Base-by-base conservation (phyloP, 2,797 vertebrate species). In the Pipistrellus pygmaeus region DNA sequence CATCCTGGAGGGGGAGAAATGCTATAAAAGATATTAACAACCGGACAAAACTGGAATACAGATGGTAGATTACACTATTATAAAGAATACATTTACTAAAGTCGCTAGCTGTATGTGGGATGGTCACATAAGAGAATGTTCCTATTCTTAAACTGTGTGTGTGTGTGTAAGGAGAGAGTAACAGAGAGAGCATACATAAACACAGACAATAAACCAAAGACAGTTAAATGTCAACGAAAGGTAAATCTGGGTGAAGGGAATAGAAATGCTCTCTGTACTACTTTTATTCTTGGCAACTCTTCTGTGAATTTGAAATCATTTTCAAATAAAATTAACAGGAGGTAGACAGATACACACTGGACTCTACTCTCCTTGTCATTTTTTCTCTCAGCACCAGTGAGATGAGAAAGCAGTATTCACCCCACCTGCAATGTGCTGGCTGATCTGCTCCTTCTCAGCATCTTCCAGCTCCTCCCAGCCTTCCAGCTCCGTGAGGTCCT, bases 401-500 rank as follows among this genome's bases (percentile, higher is more conserved):
- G 48, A 55, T 4, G 66, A 71, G 62, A 85, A 44, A 71, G 32
- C 12, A 11, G 21, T 44, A 7, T 18, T 57, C 0, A 21, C 1
- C 97, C 93, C 84, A 99, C 99, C 99, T 97, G 99, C 98, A 60
- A 99, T 98, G 0, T 98, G 98, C 94, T 99, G 99, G 93, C 98
- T 99, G 84, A 99, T 99, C 41, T 98, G 91, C 4, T 99, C 99
- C 92, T 99, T 99, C 97, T 99, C 99, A 0, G 97, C 98, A 20
- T 99, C 99, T 96, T 99, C 98, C 35, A 99, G 98, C 91, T 99
- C 99, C 93, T 99, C 99, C 99, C 99, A 99, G 21, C 99, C 99
- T 95, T 99, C 99, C 97, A 99, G 97, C 15, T 99, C 99, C 0
- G 99, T 99, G 96, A 99, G 98, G 95, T 99, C 99, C 81, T 99